phyloP scores from a whole-genome alignment of 2,888 invertebrate genomes.

The Hofmannophila pseudospretella region DNA sequence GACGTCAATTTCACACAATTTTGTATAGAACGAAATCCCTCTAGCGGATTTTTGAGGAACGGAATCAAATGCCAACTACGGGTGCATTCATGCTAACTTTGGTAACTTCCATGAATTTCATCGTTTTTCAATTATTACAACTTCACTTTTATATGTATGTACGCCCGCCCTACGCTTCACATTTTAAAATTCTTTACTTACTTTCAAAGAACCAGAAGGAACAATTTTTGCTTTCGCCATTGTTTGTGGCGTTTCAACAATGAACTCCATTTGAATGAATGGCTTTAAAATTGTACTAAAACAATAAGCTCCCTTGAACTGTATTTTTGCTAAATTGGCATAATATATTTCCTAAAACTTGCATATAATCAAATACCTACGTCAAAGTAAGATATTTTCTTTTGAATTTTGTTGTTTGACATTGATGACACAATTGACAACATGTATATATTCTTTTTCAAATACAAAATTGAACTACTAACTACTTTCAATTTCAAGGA shows the following conservation, averaged over 20 bases:
- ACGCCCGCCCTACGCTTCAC: no score
- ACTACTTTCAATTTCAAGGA: no score
- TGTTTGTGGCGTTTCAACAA: conserved; percentile 36
- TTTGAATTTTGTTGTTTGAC: conserved; percentile 9
- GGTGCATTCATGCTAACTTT: no score
- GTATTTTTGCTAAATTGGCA: conserved; percentile 11
- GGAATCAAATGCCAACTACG: conserved; percentile 36
- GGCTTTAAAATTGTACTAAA: conserved; percentile 5
- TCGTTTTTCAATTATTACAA: no score
- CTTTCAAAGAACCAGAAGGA: conserved; percentile 39
- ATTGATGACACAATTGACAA: no score
- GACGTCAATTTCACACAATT: conserved; percentile 77
- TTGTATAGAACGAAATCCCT: conserved; percentile 41
- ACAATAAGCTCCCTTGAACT: conserved; percentile 1
- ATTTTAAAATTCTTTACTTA: no score
- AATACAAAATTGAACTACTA: no score
- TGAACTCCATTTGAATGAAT: conserved; percentile 34
- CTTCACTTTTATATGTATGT: no score
- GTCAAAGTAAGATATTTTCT: conserved; percentile 6
- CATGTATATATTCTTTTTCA: no score
- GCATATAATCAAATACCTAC: conserved; percentile 4
- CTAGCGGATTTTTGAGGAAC: conserved; percentile 50
- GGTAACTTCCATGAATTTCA: no score
- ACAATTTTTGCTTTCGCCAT: conserved; percentile 43
- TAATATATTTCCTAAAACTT: no score